Conservation (phyloP, 2,888 invertebrate genomes). For the Pachymerium ferrugineum region DNA sequence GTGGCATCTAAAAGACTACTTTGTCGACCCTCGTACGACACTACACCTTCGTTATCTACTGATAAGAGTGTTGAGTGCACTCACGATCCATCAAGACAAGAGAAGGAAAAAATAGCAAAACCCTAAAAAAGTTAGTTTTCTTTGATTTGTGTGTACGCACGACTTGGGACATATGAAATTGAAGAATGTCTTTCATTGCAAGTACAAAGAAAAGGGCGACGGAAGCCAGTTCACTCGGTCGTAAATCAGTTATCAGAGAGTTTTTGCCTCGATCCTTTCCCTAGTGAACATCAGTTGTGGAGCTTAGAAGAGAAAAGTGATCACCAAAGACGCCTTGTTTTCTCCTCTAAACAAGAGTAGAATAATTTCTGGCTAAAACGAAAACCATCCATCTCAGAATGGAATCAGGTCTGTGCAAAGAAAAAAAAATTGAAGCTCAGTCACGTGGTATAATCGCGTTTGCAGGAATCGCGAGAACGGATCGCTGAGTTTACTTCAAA, state of each 20-base stretch:
- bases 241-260: constrained; percentile 12
- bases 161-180: constrained; percentile 14
- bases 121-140: background rate
- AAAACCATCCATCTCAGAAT: background rate
- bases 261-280: background rate
- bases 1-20: background rate
- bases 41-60: background rate
- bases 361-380: background rate
- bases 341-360: background rate
- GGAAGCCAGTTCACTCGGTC: background rate
- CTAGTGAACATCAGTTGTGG: background rate
- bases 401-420: background rate
- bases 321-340: background rate
- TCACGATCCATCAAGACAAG: background rate
- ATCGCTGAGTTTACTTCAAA: background rate
- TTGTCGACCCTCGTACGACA: background rate
- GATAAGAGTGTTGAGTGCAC: background rate
- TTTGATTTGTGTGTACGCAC: background rate
- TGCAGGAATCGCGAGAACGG: background rate
- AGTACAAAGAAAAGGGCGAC: background rate
- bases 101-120: background rate
- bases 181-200: constrained; percentile 8
- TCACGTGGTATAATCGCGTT: background rate
- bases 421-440: background rate
- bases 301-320: background rate